Percentiles rank a stretch among this genome's conserved stretches.
These are phyloP conservation scores for Nannospalax galili DNA, from an alignment of 2,113 vertebrate species.

Conservation along the genomic window DNA sequence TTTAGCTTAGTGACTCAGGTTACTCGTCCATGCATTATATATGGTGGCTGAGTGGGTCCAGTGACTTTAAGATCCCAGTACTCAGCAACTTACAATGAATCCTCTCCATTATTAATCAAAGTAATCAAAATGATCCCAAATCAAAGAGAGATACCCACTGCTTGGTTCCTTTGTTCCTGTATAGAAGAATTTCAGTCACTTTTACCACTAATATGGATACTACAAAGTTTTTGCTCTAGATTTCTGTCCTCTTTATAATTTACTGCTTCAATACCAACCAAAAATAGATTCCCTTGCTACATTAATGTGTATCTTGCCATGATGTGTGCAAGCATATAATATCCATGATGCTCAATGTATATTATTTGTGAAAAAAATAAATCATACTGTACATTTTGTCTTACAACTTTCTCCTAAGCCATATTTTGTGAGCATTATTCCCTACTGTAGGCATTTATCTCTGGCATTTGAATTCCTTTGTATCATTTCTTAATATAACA, in stretches of 20 bases:
- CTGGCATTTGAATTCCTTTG: not conserved
- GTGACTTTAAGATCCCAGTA: not conserved
- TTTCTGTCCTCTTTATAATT: not conserved
- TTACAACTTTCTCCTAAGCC: not conserved
- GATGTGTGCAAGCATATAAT: not conserved
- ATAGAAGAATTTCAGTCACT: not conserved
- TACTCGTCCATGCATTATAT: not conserved
- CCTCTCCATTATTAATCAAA: not conserved
- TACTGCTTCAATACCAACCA: not conserved
- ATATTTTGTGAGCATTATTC: slow-evolving; percentile 11
- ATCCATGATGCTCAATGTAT: not conserved
- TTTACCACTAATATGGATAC: not conserved
- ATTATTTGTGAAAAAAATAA: not conserved
- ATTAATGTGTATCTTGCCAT: not conserved
- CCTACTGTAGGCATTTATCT: not conserved
- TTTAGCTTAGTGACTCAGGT: not conserved
- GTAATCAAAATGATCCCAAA: not conserved
- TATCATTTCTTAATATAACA: not conserved
- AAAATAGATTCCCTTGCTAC: not conserved
- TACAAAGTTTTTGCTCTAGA: not conserved
- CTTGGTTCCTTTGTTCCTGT: no score
- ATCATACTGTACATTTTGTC: not conserved
- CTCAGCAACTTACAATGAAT: not conserved
- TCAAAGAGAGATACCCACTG: not conserved
- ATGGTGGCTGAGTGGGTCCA: not conserved